A percentile compares a stretch with the other conserved stretches of the same genome.
Evolutionary conservation across 2,888 invertebrate genomes (phyloP).

Genomic region (Sphaeridia pumilis): DNA sequence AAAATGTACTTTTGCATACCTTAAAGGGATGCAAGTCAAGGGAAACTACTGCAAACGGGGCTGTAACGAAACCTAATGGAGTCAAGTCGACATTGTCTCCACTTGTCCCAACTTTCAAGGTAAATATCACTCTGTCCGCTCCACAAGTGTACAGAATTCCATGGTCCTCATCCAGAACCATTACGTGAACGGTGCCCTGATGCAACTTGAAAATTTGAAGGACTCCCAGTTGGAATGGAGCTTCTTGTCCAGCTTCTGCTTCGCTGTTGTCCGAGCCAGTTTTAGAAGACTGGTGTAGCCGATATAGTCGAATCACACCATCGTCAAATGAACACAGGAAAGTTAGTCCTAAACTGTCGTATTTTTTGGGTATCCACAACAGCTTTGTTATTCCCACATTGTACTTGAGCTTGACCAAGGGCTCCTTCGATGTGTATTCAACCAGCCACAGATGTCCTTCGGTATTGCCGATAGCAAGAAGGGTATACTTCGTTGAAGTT

Average conservation of each 20-base stretch:
- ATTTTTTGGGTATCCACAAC: conserved; percentile 57
- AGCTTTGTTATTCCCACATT: conserved; percentile 46
- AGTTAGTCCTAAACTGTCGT: conserved; percentile 51
- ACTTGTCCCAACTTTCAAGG: conserved; percentile 19
- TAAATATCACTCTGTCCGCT: conserved; percentile 25
- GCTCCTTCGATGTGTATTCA: conserved; percentile 50
- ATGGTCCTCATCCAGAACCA: conserved; percentile 24
- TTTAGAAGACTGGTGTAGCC: conserved; percentile 1
- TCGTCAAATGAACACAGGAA: conserved; percentile 58
- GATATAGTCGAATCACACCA: conserved; percentile 52
- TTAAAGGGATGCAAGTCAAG: conserved; percentile 28
- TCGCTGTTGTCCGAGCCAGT: conserved; percentile 15
- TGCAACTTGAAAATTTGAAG: conserved; percentile 21
- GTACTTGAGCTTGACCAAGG: conserved; percentile 53
- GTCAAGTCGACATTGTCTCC: conserved; percentile 18
- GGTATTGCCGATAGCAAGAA: conserved; percentile 58
- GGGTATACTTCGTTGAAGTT: conserved; percentile 55
- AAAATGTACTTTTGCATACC: neutral
- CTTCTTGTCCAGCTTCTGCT: neutral
- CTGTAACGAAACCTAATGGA: conserved; percentile 23
- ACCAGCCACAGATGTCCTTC: conserved; percentile 64
- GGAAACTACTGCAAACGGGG: conserved; percentile 25
- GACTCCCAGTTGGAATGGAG: conserved; percentile 17
- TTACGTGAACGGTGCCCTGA: conserved; percentile 19
- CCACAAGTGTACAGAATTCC: conserved; percentile 28